Conservation (phyloP, 2,888 invertebrate species). For the Cyrtodaria siliqua region DNA sequence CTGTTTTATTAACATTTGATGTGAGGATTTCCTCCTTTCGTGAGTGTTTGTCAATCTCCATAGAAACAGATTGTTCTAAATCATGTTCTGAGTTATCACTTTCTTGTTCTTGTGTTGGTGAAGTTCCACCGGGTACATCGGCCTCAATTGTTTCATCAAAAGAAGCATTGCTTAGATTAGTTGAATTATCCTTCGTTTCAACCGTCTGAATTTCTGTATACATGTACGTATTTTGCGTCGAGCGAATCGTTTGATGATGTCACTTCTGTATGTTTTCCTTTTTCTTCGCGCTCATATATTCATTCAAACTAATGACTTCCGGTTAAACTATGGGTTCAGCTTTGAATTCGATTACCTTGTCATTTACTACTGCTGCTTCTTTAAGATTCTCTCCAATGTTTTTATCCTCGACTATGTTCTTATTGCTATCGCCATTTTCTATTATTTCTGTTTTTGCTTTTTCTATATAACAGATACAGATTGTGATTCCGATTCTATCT, state of each 20-base stretch:
- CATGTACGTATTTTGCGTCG: neutral
- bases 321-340: neutral
- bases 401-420: too few species aligned
- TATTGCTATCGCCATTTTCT: neutral
- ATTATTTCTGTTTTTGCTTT: neutral
- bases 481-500: neutral
- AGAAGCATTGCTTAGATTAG: neutral
- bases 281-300: neutral
- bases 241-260: neutral
- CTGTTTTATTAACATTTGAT: too few species aligned
- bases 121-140: neutral
- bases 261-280: neutral
- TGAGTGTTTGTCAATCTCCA: neutral
- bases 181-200: neutral
- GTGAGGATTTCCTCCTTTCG: neutral
- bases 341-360: neutral
- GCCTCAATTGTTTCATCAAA: neutral
- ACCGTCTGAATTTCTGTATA: neutral
- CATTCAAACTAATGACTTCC: neutral
- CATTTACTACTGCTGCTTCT: too few species aligned
- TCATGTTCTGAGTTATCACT: neutral
- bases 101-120: neutral
- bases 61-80: neutral
- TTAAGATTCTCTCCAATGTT: too few species aligned
- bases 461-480: neutral